Conservation (phyloP, 2,888 invertebrate genomes). For the Criorhina ranunculi region DNA sequence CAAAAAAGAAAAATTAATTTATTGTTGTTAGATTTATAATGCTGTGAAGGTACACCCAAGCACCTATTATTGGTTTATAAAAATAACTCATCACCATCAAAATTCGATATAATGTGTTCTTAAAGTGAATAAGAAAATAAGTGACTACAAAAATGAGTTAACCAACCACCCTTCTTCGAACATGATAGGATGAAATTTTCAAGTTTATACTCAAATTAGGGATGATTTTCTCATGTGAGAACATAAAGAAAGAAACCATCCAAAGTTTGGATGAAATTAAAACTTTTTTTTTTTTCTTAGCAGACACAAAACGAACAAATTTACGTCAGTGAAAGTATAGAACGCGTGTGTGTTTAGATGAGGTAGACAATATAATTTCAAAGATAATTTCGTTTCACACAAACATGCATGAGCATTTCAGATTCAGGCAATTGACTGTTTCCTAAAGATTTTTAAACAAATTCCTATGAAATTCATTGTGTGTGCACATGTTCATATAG, state of each 20-base stretch:
- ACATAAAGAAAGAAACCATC: conserved; percentile 5
- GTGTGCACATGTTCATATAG: not conserved
- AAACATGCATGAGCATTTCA: conserved; percentile 5
- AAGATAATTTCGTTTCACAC: conserved; percentile 36
- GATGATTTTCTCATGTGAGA: conserved; percentile 44
- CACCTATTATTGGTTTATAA: not conserved
- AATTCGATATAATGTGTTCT: no score
- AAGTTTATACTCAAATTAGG: conserved; percentile 48
- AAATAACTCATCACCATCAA: conserved; percentile 1
- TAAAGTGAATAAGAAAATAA: conserved; percentile 8
- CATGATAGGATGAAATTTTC: conserved; percentile 32
- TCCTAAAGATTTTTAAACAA: conserved; percentile 17
- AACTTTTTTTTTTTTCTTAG: not conserved
- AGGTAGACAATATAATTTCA: conserved; percentile 41
- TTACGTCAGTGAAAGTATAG: conserved; percentile 33
- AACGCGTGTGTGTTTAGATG: conserved; percentile 9
- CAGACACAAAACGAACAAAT: conserved; percentile 26
- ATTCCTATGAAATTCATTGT: not conserved
- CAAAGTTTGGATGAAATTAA: conserved; percentile 17
- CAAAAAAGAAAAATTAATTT: conserved; percentile 17
- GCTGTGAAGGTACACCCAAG: conserved; percentile 35
- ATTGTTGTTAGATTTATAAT: conserved; percentile 38
- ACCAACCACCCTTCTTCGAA: conserved; percentile 20
- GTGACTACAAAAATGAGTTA: conserved; percentile 23
- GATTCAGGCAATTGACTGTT: conserved; percentile 19